Evolutionary conservation across 1,140 invertebrate species (phyloP), one percentile per base, ranked within the genome.

Genomic region (Chironomus tepperi): DNA sequence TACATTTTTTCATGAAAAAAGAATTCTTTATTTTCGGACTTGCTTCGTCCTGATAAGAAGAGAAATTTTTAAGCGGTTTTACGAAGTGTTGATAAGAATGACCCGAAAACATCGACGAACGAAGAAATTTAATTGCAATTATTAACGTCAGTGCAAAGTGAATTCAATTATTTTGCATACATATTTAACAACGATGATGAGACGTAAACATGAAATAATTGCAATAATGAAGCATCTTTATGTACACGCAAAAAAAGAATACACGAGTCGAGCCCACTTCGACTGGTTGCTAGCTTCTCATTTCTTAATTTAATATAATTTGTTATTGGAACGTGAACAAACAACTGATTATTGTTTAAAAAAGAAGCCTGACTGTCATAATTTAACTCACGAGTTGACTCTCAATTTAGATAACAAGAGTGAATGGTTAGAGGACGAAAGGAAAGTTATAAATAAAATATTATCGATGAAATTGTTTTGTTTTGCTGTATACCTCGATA

Each of bases 11-110:
- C 65, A 18, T 70, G 65, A 5, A n/a, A 7, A 70, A n/a, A 21
- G 7, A 70, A 19, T 70, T 70, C 16, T 70, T 70, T 21, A 19
- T 70, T 70, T 70, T 70, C 65, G 65, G 65, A 70, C n/a, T 34
- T 34, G 24, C n/a, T n/a, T n/a, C n/a, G n/a, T 34, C 5, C 24
- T 34, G 65, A 70, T 70, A 70, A 70, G 65, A 57, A 57, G 10
- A 70, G 19, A 70, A 70, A 70, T 70, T 57, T n/a, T 57, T 57
- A 57, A 57, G 47, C 47, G 47, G 47, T 5, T 57, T 57, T 12
- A n/a, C n/a, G 47, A n/a, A 57, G 12, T 5, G 12, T 12, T 57
- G 47, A 57, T 57, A 57, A 57, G 47, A 57, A 34, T 2, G 12
- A 15, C 12, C 47, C 47, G 47, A 57, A 57, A 57, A 57, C 47